These are phyloP conservation scores for Halisarca cf. caerulea DNA, from an alignment of 37 sponge, comb jelly and placozoan species.

Conservation along the genomic window DNA sequence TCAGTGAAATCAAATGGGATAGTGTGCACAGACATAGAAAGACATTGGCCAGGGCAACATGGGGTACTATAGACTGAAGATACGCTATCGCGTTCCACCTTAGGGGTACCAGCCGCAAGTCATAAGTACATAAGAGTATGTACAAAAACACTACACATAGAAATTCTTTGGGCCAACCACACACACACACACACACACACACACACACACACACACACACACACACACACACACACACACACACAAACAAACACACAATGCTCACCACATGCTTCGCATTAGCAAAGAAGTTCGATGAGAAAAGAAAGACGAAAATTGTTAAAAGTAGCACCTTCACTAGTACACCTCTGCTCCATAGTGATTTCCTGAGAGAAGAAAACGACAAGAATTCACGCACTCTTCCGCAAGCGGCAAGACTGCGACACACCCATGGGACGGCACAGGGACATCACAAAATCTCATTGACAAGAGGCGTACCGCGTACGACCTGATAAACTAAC, in stretches of 20 bases:
- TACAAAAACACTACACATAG: background rate
- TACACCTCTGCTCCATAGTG: background rate
- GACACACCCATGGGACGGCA: too few species aligned
- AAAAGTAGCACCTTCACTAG: background rate
- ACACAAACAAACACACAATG: background rate
- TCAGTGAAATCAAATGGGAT: too few species aligned
- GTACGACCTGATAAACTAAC: too few species aligned
- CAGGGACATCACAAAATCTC: too few species aligned
- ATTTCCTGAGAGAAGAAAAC: background rate
- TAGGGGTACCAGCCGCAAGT: too few species aligned
- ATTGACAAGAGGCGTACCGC: too few species aligned
- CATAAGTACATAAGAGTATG: too few species aligned
- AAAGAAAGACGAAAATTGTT: background rate
- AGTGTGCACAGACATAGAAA: too few species aligned
- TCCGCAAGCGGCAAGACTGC: background rate
- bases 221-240: slow-evolving; percentile 11
- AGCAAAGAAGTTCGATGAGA: background rate
- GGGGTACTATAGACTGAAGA: too few species aligned
- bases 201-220: slow-evolving; percentile 8
- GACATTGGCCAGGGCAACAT: too few species aligned
- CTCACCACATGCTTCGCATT: slow-evolving; percentile 6
- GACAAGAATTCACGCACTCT: background rate
- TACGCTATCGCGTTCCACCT: too few species aligned
- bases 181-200: slow-evolving; percentile 21
- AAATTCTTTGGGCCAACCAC: too few species aligned